A percentile compares a stretch with the other conserved stretches of the same genome.
Conservation (phyloP, 1,140 invertebrate genomes). For the Neodiprion lecontei region DNA sequence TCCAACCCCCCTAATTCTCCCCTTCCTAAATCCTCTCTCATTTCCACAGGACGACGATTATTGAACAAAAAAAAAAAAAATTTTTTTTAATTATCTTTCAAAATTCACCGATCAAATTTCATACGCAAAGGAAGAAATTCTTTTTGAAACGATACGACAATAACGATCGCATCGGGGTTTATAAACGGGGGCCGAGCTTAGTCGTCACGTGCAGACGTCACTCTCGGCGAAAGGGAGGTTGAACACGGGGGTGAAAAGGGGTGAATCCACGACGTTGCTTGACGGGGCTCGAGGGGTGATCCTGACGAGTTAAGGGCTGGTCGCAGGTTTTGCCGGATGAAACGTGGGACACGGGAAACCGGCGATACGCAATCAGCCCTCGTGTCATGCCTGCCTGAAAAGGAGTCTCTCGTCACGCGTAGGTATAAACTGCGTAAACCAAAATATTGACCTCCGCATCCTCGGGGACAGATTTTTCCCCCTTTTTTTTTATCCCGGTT, state of each 20-base stretch:
- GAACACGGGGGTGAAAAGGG: too few species aligned
- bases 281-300: neutral
- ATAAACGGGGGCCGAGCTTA: neutral
- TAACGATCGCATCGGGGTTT: too few species aligned
- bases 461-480: too few species aligned
- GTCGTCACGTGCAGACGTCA: neutral
- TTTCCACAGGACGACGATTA: too few species aligned
- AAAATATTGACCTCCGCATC: neutral
- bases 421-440: neutral
- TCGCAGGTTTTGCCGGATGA: neutral
- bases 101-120: too few species aligned
- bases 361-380: slow-evolving; percentile 3
- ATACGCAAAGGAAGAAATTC: too few species aligned
- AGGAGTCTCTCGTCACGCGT: neutral
- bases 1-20: too few species aligned
- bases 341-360: neutral
- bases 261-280: neutral
- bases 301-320: neutral
- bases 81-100: too few species aligned
- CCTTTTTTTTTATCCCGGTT: too few species aligned
- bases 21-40: too few species aligned
- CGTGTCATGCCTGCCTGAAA: neutral
- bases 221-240: neutral
- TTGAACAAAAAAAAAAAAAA: too few species aligned
- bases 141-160: too few species aligned